Evolutionary conservation across 2,113 vertebrate genomes (phyloP).

Genomic region (Pollachius pollachius): DNA sequence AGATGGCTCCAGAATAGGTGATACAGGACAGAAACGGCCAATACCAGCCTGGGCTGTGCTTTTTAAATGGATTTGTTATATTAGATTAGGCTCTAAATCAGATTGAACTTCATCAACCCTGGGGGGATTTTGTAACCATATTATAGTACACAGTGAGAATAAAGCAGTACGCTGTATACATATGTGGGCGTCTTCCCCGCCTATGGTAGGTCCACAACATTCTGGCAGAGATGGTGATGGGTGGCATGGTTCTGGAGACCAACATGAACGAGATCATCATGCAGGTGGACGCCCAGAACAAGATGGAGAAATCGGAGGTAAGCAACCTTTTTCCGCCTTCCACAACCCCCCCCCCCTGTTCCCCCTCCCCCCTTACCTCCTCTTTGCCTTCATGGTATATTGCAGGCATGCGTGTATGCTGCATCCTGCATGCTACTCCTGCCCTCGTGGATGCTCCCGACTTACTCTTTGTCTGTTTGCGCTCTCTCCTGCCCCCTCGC

Average conservation of each 20-base stretch:
- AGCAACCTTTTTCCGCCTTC: conserved; percentile 34
- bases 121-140: not conserved
- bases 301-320: conserved; percentile 99
- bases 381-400: conserved; percentile 38
- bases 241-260: conserved; percentile 98
- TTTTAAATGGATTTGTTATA: not conserved
- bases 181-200: not conserved
- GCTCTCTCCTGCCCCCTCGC: conserved; percentile 40
- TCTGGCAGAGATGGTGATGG: conserved; percentile 99
- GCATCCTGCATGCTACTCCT: conserved; percentile 68
- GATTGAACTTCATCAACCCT: not conserved
- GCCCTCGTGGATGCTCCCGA: conserved; percentile 60
- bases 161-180: too few relatives aligned
- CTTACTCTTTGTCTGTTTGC: conserved; percentile 62
- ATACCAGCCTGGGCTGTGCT: not conserved
- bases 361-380: conserved; percentile 20
- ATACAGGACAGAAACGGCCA: too few relatives aligned
- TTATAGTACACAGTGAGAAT: not conserved
- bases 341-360: not conserved
- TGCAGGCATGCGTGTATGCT: conserved; percentile 65
- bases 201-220: conserved; percentile 92
- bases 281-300: conserved; percentile 96
- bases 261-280: conserved; percentile 99
- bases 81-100: not conserved
- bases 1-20: too few relatives aligned